These are phyloP conservation scores for Orchesellides sinensis DNA, from an alignment of 2,888 invertebrate genomes.

Conservation along the genomic window DNA sequence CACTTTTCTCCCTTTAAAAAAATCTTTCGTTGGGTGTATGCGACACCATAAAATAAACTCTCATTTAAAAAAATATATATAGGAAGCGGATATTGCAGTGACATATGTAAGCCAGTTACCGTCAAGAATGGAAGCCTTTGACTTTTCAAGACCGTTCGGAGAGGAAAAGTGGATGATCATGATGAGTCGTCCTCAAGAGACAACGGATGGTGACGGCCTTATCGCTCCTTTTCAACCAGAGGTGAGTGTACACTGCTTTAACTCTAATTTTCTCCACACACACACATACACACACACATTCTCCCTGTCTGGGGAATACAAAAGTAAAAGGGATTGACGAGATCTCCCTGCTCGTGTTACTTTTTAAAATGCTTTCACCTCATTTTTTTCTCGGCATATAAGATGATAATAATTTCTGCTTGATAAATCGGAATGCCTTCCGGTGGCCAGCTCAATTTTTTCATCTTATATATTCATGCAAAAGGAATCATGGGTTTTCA, in stretches of 20 bases:
- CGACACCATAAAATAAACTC: neutral
- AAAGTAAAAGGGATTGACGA: neutral
- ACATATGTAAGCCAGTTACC: slow-evolving; percentile 86
- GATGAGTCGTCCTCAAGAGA: slow-evolving; percentile 87
- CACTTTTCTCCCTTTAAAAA: too few species aligned
- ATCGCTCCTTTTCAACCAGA: slow-evolving; percentile 86
- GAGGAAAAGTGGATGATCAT: slow-evolving; percentile 88
- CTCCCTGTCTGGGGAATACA: neutral
- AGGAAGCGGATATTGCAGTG: slow-evolving; percentile 88
- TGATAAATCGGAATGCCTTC: slow-evolving; percentile 45
- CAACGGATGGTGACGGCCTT: slow-evolving; percentile 89
- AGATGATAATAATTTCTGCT: too few species aligned
- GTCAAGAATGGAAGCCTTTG: slow-evolving; percentile 79
- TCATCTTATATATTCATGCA: too few species aligned
- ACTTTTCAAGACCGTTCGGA: slow-evolving; percentile 83
- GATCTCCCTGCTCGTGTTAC: neutral
- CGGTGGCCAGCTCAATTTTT: slow-evolving; percentile 8
- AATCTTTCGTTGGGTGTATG: neutral
- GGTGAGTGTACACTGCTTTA: slow-evolving; percentile 78
- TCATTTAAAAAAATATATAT: slow-evolving; percentile 62
- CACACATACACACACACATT: neutral
- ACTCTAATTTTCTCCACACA: neutral
- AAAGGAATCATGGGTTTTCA: too few species aligned
- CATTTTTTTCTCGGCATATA: neutral
- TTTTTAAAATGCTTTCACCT: neutral